Evolutionary conservation across 2,888 invertebrate genomes (phyloP).

Genomic region (Eurytoma californica): DNA sequence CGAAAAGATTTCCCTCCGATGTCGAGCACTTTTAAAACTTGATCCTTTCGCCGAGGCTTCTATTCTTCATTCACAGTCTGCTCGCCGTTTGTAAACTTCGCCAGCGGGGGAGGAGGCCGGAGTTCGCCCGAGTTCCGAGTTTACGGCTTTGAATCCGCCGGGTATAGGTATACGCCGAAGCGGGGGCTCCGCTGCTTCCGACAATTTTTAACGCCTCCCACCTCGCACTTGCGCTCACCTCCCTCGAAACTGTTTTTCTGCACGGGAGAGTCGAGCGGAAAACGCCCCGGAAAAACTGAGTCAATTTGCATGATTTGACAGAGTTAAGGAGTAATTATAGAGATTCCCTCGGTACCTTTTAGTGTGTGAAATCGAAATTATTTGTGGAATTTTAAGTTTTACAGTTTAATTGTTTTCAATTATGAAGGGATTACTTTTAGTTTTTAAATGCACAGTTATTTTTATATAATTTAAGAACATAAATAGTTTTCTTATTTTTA

Average conservation of each 20-base stretch:
- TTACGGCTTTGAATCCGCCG: slow-evolving; percentile 49
- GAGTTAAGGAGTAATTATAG: neutral
- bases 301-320: neutral
- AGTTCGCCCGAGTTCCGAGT: slow-evolving; percentile 44
- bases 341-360: too few relatives aligned
- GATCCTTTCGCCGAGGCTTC: slow-evolving; percentile 25
- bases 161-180: neutral
- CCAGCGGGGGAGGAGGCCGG: neutral
- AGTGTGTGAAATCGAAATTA: too few relatives aligned
- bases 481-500: too few relatives aligned
- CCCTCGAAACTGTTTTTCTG: slow-evolving; percentile 12
- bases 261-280: neutral
- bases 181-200: slow-evolving; percentile 2
- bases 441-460: too few relatives aligned
- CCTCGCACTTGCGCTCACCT: too few relatives aligned
- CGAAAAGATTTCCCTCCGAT: slow-evolving; percentile 50
- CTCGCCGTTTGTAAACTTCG: slow-evolving; percentile 50
- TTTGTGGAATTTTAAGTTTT: too few relatives aligned
- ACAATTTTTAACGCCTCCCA: slow-evolving; percentile 40
- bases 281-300: neutral
- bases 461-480: too few relatives aligned
- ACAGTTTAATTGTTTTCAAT: too few relatives aligned
- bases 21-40: slow-evolving; percentile 49
- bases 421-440: too few relatives aligned
- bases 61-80: slow-evolving; percentile 51